A percentile compares a stretch with the other conserved stretches of the same genome.
These are phyloP conservation scores for Tonatia bakeri DNA, from an alignment of 2,113 vertebrate genomes.

Conservation along the genomic window DNA sequence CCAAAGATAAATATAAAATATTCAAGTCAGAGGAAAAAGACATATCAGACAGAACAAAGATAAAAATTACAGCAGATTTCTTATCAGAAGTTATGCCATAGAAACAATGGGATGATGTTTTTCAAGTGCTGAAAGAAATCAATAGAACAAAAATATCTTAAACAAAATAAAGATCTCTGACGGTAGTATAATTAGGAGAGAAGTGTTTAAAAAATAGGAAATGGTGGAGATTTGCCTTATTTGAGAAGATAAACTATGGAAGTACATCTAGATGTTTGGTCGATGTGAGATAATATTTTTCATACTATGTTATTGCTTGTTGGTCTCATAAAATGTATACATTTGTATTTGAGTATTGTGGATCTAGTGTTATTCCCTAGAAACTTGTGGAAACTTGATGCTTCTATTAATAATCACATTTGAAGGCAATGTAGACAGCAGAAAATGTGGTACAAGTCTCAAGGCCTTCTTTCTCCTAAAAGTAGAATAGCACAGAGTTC, in stretches of 20 bases:
- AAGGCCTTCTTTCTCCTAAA: background rate
- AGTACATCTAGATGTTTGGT: background rate
- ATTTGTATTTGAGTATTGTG: background rate
- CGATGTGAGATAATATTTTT: background rate
- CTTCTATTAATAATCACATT: background rate
- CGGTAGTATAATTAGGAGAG: background rate
- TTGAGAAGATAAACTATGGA: background rate
- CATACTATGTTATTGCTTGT: background rate
- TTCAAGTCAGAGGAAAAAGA: background rate
- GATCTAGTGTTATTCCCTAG: background rate
- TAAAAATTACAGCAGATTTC: background rate
- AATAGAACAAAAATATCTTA: background rate
- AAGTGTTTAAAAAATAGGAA: background rate
- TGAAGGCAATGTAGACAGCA: background rate
- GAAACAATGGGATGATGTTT: background rate
- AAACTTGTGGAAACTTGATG: background rate
- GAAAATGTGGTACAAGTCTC: background rate
- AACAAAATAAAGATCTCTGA: background rate
- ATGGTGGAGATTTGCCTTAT: background rate
- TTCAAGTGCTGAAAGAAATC: constrained; percentile 1
- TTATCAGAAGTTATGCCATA: background rate
- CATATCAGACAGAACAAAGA: background rate
- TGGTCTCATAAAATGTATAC: background rate
- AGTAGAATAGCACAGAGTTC: background rate
- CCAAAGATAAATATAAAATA: background rate